Evolutionary conservation across 2,888 invertebrate genomes (phyloP).

Genomic region (Leucophenga maculata): DNA sequence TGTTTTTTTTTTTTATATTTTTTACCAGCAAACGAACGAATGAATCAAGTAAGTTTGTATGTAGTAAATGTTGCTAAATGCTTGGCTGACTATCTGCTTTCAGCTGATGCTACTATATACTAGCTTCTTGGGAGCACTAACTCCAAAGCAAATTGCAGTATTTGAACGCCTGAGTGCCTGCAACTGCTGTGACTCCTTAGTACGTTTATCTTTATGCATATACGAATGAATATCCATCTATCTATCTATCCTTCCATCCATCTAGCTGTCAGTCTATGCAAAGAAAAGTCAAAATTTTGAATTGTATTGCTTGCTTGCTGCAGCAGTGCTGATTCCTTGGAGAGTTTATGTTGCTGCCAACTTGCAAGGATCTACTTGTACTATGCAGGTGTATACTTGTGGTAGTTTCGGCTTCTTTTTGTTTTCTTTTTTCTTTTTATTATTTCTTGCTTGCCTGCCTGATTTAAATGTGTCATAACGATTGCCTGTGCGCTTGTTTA

Average conservation of each 20-base stretch:
- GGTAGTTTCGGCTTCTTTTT: neutral
- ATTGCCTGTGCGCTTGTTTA: slow-evolving; percentile 34
- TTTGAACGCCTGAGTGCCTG: slow-evolving; percentile 21
- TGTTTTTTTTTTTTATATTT: too few species aligned
- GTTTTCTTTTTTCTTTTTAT: neutral
- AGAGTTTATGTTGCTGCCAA: neutral
- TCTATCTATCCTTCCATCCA: neutral
- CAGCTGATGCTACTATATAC: neutral
- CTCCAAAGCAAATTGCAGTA: slow-evolving; percentile 12
- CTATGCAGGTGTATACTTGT: neutral
- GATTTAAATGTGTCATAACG: slow-evolving; percentile 67
- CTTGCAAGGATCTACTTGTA: neutral
- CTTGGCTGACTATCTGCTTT: slow-evolving; percentile 14
- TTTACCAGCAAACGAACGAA: neutral
- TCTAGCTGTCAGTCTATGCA: neutral
- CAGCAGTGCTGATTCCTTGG: neutral
- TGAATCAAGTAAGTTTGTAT: neutral
- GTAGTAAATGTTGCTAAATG: slow-evolving; percentile 9
- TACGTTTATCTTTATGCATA: neutral
- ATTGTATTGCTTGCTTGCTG: neutral
- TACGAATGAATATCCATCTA: too few species aligned
- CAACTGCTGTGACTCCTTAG: neutral
- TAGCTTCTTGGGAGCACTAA: slow-evolving; percentile 2
- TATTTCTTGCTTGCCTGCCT: slow-evolving; percentile 40
- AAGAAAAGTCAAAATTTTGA: slow-evolving; percentile 17